A percentile compares a stretch with the other conserved stretches of the same genome.
These are phyloP conservation scores for Scaptomyza tumidula DNA, from an alignment of 2,888 invertebrate genomes.

Conservation along the genomic window DNA sequence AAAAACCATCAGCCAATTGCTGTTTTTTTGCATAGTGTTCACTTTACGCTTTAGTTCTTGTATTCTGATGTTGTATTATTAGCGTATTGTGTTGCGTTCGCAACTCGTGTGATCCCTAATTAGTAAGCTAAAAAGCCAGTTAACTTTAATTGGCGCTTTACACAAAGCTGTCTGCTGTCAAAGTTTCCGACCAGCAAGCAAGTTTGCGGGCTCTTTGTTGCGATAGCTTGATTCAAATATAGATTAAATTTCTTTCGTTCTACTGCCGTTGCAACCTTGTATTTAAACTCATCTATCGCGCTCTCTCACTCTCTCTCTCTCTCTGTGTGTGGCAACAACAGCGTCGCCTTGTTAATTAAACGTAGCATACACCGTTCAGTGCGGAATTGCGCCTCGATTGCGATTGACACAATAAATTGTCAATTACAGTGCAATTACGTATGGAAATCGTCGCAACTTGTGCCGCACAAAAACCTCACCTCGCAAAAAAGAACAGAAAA, in stretches of 20 bases:
- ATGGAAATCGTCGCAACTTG: conserved; percentile 72
- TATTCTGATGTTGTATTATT: background rate
- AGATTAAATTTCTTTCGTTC: conserved; percentile 64
- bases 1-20: background rate
- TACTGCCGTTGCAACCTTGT: conserved; percentile 5
- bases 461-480: conserved; percentile 25
- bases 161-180: conserved; percentile 18
- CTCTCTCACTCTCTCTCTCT: background rate
- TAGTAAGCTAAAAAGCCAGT: conserved; percentile 26
- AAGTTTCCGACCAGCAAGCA: background rate
- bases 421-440: conserved; percentile 81
- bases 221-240: conserved; percentile 42
- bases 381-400: conserved; percentile 73
- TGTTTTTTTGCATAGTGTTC: background rate
- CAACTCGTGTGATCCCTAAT: conserved; percentile 14
- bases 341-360: conserved; percentile 78
- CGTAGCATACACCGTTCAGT: conserved; percentile 67
- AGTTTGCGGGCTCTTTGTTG: conserved; percentile 10
- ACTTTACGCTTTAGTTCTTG: background rate
- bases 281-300: conserved; percentile 15
- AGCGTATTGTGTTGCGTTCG: background rate
- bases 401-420: conserved; percentile 82
- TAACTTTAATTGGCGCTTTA: conserved; percentile 35
- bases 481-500: conserved; percentile 21
- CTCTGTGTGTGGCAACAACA: conserved; percentile 62